Conservation (phyloP, 2,113 vertebrate genomes). For the Hypomesus transpacificus region DNA sequence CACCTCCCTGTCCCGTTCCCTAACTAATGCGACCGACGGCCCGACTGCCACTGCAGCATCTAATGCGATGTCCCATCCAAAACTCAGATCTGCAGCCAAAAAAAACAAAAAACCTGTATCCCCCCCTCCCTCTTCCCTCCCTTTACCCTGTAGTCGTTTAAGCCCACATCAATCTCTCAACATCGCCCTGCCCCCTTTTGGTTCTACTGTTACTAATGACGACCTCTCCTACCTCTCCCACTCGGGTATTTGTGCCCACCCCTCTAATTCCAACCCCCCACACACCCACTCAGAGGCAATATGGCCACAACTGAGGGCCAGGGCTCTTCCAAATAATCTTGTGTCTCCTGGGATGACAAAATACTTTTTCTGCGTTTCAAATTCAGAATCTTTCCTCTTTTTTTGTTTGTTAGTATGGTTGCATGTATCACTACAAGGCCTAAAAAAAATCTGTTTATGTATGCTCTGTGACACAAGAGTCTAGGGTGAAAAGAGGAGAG, state of each 20-base stretch:
- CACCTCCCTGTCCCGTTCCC: conserved; percentile 41
- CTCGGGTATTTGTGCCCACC: conserved; percentile 25
- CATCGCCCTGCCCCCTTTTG: conserved; percentile 32
- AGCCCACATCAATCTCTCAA: conserved; percentile 33
- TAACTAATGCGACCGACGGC: conserved; percentile 60
- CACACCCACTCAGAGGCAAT: conserved; percentile 22
- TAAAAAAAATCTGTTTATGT: conserved; percentile 56
- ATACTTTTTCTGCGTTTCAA: conserved; percentile 80
- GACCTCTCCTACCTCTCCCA: conserved; percentile 32
- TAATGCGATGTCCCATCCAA: conserved; percentile 54
- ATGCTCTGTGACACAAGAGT: conserved; percentile 56
- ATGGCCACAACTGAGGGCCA: conserved; percentile 69
- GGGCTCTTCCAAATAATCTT: conserved; percentile 71
- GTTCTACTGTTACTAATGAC: conserved; percentile 49
- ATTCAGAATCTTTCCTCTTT: conserved; percentile 69
- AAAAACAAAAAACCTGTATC: conserved; percentile 14
- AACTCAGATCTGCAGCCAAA: conserved; percentile 52
- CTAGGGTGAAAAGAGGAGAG: conserved; percentile 20
- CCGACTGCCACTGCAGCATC: conserved; percentile 63
- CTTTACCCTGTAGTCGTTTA: conserved; percentile 17
- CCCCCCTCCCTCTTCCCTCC: conserved; percentile 1
- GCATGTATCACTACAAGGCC: conserved; percentile 80
- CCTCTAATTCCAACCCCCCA: conserved; percentile 4
- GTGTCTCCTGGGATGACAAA: conserved; percentile 73
- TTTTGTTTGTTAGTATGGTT: conserved; percentile 52